These are phyloP conservation scores for Clusia tigrina DNA, from an alignment of 2,888 invertebrate genomes.

Conservation along the genomic window DNA sequence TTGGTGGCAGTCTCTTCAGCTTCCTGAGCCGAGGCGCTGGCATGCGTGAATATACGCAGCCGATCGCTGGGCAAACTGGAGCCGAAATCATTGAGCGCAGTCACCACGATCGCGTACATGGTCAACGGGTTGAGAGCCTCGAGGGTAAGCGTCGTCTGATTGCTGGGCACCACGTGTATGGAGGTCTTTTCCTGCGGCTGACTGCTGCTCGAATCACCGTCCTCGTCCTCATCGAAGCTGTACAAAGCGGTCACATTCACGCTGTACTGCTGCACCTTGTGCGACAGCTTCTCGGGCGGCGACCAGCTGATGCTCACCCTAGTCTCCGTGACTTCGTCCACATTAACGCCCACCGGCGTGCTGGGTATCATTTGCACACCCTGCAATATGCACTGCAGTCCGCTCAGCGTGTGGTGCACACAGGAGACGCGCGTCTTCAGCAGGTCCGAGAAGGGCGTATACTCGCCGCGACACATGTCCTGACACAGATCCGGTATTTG, in stretches of 20 bases:
- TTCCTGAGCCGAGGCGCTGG: constrained; percentile 72
- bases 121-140: constrained; percentile 77
- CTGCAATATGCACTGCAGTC: constrained; percentile 82
- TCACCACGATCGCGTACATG: constrained; percentile 83
- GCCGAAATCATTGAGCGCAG: constrained; percentile 77
- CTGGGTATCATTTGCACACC: constrained; percentile 77
- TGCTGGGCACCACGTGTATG: constrained; percentile 66
- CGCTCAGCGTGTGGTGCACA: constrained; percentile 82
- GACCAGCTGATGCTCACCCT: constrained; percentile 78
- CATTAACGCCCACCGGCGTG: constrained; percentile 75
- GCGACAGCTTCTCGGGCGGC: constrained; percentile 71
- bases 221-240: constrained; percentile 70
- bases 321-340: constrained; percentile 76
- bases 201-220: constrained; percentile 48
- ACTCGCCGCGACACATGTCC: constrained; percentile 85
- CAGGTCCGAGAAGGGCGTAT: constrained; percentile 83
- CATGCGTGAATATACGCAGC: constrained; percentile 68
- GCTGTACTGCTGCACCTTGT: constrained; percentile 72
- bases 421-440: constrained; percentile 86
- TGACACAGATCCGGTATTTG: constrained; percentile 85
- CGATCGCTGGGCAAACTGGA: constrained; percentile 79
- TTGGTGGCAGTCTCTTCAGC: constrained; percentile 70
- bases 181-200: constrained; percentile 42
- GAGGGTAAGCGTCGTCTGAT: constrained; percentile 69
- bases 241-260: constrained; percentile 77